Conservation (phyloP, 1,140 invertebrate genomes). For the Leptestheria dahalacensis region DNA sequence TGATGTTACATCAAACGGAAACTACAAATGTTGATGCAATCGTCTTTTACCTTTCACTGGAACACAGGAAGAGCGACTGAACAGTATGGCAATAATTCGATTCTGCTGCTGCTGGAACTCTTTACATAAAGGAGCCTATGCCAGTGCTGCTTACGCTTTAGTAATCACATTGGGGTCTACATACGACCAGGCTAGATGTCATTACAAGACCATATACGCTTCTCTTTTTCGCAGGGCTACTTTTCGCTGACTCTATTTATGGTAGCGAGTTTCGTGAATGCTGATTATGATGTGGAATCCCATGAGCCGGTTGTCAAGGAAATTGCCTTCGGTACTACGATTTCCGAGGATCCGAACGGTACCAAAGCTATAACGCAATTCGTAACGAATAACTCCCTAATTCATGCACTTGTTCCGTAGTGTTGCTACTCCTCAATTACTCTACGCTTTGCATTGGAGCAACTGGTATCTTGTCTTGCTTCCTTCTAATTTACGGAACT, state of each 20-base stretch:
- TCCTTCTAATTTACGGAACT: not conserved
- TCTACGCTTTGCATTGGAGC: not conserved
- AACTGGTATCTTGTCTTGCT: not conserved
- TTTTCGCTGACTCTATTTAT: not conserved
- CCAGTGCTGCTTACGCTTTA: slow-evolving; percentile 53
- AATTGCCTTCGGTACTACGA: not conserved
- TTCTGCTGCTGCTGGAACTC: slow-evolving; percentile 69
- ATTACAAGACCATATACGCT: too few species aligned
- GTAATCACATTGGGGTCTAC: too few species aligned
- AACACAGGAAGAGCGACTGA: not conserved
- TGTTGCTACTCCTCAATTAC: not conserved
- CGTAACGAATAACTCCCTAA: too few species aligned
- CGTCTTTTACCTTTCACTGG: too few species aligned
- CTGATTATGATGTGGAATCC: not conserved
- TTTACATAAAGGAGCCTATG: slow-evolving; percentile 57
- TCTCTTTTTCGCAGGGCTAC: too few species aligned
- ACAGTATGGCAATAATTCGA: slow-evolving; percentile 52
- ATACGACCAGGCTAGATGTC: too few species aligned
- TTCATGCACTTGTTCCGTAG: not conserved
- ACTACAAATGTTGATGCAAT: too few species aligned
- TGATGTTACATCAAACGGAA: too few species aligned
- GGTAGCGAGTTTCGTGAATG: not conserved
- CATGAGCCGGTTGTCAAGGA: not conserved
- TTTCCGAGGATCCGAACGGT: not conserved
- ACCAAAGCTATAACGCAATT: not conserved